These are phyloP conservation scores for Nemotelus pantherinus DNA, from an alignment of 2,888 invertebrate genomes.

Conservation along the genomic window DNA sequence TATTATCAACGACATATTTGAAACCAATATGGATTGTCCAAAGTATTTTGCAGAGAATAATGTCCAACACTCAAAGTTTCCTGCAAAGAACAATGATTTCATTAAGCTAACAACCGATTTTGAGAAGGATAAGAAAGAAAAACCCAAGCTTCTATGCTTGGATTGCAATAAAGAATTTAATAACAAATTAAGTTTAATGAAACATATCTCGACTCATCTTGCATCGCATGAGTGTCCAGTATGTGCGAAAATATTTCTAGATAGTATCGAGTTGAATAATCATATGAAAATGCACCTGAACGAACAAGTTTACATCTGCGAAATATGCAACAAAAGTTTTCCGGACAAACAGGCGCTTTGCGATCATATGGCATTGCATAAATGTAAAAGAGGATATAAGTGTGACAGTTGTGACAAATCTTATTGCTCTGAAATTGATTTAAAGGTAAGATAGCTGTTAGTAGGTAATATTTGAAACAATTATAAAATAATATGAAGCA, in stretches of 20 bases:
- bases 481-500: too few species aligned
- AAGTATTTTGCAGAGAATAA: too few species aligned
- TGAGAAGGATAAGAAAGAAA: constrained; percentile 31
- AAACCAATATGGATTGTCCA: background rate
- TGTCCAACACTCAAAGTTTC: too few species aligned
- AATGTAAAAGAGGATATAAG: background rate
- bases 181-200: too few species aligned
- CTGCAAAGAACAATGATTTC: too few species aligned
- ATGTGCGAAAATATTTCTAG: background rate
- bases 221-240: background rate
- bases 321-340: constrained; percentile 2
- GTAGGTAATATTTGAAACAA: too few species aligned
- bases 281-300: background rate
- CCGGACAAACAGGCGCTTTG: background rate
- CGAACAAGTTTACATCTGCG: background rate
- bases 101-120: background rate
- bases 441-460: background rate
- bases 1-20: background rate
- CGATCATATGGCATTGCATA: background rate
- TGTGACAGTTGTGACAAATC: background rate
- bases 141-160: constrained; percentile 53
- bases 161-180: constrained; percentile 58
- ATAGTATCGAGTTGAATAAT: background rate
- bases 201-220: too few species aligned
- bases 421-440: background rate